Evolutionary conservation across 1,140 invertebrate genomes (phyloP).

Genomic region (Neodiprion virginianus): DNA sequence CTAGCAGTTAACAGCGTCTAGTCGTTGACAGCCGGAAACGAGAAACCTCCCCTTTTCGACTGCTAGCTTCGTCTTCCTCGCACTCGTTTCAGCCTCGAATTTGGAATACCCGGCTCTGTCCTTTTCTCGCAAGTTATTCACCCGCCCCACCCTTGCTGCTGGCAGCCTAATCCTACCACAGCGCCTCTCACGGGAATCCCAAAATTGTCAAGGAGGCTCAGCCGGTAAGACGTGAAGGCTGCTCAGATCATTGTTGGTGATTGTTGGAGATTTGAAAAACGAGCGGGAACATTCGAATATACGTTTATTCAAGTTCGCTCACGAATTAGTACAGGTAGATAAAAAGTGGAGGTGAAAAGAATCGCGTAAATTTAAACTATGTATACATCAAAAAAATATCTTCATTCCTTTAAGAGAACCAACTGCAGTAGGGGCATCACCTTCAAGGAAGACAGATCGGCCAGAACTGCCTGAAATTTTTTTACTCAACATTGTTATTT

Average conservation of each 20-base stretch:
- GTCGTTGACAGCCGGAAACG: constrained; percentile 48
- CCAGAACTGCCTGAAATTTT: constrained; percentile 77
- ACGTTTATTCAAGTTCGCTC: too few relatives aligned
- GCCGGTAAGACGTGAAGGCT: too few relatives aligned
- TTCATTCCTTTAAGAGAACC: constrained; percentile 66
- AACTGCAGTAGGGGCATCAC: constrained; percentile 85
- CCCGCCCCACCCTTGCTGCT: neutral
- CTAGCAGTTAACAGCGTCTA: constrained; percentile 35
- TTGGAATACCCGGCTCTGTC: too few relatives aligned
- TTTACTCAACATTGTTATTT: constrained; percentile 15
- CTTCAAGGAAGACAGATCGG: constrained; percentile 88
- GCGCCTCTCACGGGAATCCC: neutral
- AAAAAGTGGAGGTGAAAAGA: too few relatives aligned
- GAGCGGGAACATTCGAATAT: too few relatives aligned
- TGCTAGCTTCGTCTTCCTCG: too few relatives aligned
- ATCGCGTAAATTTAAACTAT: too few relatives aligned
- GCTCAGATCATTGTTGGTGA: too few relatives aligned
- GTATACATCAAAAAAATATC: neutral
- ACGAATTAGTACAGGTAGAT: too few relatives aligned
- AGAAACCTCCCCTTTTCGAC: constrained; percentile 43
- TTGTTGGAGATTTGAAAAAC: too few relatives aligned
- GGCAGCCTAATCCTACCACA: neutral
- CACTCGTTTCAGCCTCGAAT: too few relatives aligned
- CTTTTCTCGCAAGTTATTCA: neutral
- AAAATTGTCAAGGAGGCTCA: neutral